Evolutionary conservation across 1,140 invertebrate genomes (phyloP).

Genomic region (Brachionus sp.): DNA sequence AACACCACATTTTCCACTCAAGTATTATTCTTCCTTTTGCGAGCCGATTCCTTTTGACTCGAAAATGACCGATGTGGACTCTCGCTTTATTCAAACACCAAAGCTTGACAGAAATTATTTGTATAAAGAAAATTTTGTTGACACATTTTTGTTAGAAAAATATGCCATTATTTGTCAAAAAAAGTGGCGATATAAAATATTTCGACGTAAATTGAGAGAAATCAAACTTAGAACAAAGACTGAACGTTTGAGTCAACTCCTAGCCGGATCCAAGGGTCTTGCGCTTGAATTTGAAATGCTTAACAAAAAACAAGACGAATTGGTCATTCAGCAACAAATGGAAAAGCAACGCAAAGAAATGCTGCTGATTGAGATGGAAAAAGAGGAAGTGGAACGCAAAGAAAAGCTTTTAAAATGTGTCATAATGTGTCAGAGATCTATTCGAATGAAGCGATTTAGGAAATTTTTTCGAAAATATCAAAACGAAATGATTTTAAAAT

Average conservation of each 20-base stretch:
- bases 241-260: not conserved
- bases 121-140: not conserved
- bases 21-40: not conserved
- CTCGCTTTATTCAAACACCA: not conserved
- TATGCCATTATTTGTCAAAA: not conserved
- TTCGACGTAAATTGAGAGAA: not conserved
- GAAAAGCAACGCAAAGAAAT: constrained; percentile 2
- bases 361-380: not conserved
- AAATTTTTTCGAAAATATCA: not conserved
- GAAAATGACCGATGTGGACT: not conserved
- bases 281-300: not conserved
- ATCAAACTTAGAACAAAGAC: not conserved
- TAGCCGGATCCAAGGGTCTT: not conserved
- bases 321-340: not conserved
- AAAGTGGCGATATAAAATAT: not conserved
- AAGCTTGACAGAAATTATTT: not conserved
- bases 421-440: not conserved
- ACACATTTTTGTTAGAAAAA: not conserved
- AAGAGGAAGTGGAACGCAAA: not conserved
- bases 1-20: not conserved
- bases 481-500: not conserved
- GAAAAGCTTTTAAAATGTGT: not conserved
- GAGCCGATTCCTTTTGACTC: not conserved
- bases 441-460: constrained; percentile 40
- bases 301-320: constrained; percentile 4